Evolutionary conservation across 2,797 vertebrate species (phyloP).

Genomic region (Tympanoctomys barrerae): DNA sequence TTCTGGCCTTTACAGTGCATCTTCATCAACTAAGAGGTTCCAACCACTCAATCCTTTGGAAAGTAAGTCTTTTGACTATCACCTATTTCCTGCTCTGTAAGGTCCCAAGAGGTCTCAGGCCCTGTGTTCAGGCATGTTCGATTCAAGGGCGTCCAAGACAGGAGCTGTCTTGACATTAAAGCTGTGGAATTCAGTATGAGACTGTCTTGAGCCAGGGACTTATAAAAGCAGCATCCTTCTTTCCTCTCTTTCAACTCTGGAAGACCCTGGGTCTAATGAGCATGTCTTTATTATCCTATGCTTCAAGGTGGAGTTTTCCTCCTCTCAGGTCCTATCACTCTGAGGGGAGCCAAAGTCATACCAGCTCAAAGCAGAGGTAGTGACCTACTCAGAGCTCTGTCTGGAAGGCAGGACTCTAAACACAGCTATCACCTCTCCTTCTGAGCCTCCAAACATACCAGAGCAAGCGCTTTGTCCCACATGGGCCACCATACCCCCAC

Average conservation of each 20-base stretch:
- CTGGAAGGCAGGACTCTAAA: neutral
- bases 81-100: neutral
- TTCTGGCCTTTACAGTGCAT: neutral
- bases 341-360: neutral
- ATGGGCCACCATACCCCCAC: neutral
- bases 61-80: neutral
- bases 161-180: neutral
- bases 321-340: neutral
- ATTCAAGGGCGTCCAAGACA: neutral
- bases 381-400: neutral
- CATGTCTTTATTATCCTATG: neutral
- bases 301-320: neutral
- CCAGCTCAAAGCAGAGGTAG: neutral
- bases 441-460: neutral
- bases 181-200: neutral
- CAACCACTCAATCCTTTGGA: neutral
- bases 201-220: neutral
- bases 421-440: neutral
- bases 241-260: neutral
- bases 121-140: rapidly evolving
- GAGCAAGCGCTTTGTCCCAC: no score
- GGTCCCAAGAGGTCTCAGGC: neutral
- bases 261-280: neutral
- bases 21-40: neutral
- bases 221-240: no score